Conservation (phyloP, 2,113 vertebrate genomes). For the Nycticorax nycticorax region DNA sequence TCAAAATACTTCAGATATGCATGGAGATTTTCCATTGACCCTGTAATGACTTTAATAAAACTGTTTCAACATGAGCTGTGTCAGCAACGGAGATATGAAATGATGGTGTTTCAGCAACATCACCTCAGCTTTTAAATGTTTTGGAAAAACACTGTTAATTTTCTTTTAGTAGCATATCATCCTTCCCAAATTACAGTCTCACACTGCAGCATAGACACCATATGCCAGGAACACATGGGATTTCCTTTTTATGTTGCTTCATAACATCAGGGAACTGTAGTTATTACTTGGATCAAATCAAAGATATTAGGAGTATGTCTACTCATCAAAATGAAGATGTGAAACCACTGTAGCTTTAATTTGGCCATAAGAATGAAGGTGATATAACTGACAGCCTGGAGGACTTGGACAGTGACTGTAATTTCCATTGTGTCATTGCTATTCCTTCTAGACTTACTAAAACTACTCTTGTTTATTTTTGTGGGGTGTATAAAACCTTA, state of each 20-base stretch:
- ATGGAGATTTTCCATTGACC: slow-evolving; percentile 49
- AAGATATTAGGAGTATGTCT: neutral
- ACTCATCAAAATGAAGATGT: neutral
- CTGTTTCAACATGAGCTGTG: slow-evolving; percentile 22
- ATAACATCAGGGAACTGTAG: neutral
- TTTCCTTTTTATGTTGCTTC: neutral
- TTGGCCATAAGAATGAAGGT: neutral
- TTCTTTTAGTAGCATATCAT: neutral
- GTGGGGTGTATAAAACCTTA: neutral
- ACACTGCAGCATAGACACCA: neutral
- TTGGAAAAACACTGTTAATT: neutral
- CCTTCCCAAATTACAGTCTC: neutral
- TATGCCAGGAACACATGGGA: neutral
- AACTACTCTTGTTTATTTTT: neutral
- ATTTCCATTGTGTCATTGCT: neutral
- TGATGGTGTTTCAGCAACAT: neutral
- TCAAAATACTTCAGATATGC: slow-evolving; percentile 3
- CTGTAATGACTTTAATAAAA: slow-evolving; percentile 63
- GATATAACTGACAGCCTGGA: neutral
- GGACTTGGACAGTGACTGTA: neutral
- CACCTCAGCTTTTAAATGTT: neutral
- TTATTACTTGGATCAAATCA: neutral
- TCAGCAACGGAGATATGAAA: slow-evolving; percentile 28
- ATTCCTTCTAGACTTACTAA: neutral
- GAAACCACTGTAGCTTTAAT: neutral